These are phyloP conservation scores for Rhinolophus ferrumequinum DNA, from an alignment of 2,113 vertebrate genomes.

Conservation along the genomic window DNA sequence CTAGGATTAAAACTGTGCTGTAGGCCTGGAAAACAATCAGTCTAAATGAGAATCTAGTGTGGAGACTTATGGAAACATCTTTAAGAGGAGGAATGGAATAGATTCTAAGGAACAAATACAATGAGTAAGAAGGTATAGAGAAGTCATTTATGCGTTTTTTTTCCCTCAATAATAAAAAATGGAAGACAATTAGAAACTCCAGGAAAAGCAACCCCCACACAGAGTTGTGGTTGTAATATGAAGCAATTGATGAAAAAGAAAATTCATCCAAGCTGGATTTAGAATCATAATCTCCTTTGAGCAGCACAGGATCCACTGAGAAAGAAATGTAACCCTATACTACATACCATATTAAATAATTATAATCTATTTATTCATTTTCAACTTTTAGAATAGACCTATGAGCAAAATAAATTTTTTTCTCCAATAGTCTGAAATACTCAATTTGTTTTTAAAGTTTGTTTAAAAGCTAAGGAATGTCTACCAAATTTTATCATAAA, in stretches of 20 bases:
- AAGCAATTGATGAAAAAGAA: slow-evolving; percentile 19
- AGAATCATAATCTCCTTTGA: not conserved
- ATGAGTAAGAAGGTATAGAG: not conserved
- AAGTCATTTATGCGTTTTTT: not conserved
- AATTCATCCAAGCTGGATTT: slow-evolving; percentile 24
- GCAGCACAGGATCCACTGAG: not conserved
- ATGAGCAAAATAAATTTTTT: not conserved
- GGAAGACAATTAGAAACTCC: not conserved
- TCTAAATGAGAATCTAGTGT: slow-evolving; percentile 1
- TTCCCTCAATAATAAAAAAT: not conserved
- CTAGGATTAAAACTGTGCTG: not conserved
- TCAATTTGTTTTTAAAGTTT: slow-evolving; percentile 19
- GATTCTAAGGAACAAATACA: not conserved
- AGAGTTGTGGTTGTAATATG: not conserved
- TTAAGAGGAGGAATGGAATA: not conserved
- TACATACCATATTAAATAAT: not conserved
- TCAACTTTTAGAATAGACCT: slow-evolving; percentile 27
- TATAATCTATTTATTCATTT: slow-evolving; percentile 34
- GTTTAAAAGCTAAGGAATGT: not conserved
- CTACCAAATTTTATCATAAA: not conserved
- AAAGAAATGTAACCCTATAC: slow-evolving; percentile 19
- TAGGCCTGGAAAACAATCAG: not conserved
- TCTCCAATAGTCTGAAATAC: slow-evolving; percentile 16
- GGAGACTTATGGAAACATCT: not conserved
- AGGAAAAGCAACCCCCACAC: not conserved